Evolutionary conservation across 2,797 vertebrate species (phyloP), one percentile per base, ranked within the genome.

Genomic region (Coracias cyanogaster): DNA sequence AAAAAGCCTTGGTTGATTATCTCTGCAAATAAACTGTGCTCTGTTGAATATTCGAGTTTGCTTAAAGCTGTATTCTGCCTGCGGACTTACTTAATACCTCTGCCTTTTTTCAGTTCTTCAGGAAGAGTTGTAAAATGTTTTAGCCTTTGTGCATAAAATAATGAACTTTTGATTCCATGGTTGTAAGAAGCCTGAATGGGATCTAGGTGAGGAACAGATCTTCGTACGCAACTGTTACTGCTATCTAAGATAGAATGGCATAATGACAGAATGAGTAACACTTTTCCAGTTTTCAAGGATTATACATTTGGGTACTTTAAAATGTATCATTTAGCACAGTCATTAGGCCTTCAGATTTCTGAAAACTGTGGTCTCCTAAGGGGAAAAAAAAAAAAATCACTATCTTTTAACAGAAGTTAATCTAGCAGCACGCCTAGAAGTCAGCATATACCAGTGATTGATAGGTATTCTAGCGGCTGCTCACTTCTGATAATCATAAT

Each of bases 1-100:
- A 88, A 88, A 92, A 89, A 88, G 61, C 48, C 71, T 82, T 92
- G 81, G 86, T 86, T 94, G 96, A 94, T 96, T 92, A 94, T 95
- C 95, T 82, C 87, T 83, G 80, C 82, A 96, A 95, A 92, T 93
- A 96, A 97, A 96, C 74, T 82, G 83, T 7, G 8, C 65, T 79
- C 37, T 41, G 35, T 72, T 96, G 81, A 93, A 89, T 91, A 95
- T 65, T 94, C 83, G 74, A 43, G 57, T 82, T 92, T 96, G 85
- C 72, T 74, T 96, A 51, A 67, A 91, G 84, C 73, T 70, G 45
- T 71, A 72, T 81, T 79, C 54, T 82, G 77, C 88, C 72, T 62
- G 70, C 77, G 81, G 86, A 78, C 60, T 80, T 72, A 78, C 77
- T 94, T 55, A 82, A 70, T 89, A 85, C 29, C 28, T 55, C 37